Conservation (phyloP, 2,797 vertebrate genomes). For the Lophotriccus pileatus region DNA sequence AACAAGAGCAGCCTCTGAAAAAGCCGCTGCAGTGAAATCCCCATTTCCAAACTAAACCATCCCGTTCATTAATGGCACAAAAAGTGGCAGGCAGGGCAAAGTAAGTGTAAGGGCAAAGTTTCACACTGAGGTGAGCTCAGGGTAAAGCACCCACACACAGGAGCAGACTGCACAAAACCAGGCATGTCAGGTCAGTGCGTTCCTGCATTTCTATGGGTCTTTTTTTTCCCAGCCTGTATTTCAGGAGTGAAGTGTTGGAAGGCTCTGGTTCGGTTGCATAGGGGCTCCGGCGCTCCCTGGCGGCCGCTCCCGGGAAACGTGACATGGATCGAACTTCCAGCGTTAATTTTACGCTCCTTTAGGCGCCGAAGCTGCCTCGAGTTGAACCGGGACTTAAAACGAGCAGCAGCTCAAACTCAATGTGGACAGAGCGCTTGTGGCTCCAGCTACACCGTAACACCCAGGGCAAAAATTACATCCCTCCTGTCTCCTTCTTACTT, state of each 20-base stretch:
- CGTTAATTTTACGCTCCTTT: not conserved
- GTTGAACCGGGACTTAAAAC: not conserved
- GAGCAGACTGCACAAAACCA: not conserved
- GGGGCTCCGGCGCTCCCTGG: not conserved
- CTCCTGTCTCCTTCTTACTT: not conserved
- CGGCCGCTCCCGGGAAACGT: not conserved
- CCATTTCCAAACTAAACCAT: not conserved
- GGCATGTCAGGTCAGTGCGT: accelerated
- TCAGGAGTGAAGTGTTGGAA: not conserved
- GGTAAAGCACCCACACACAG: accelerated
- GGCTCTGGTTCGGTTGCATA: not conserved
- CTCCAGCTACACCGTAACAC: not conserved
- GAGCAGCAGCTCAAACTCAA: not conserved
- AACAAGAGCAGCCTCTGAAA: not conserved
- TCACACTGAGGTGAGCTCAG: not conserved
- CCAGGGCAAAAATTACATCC: not conserved
- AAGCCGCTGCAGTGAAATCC: accelerated
- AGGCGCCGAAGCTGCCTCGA: too few species aligned
- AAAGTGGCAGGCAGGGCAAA: not conserved
- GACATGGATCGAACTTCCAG: accelerated
- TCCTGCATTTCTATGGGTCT: too few species aligned
- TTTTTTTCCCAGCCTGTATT: too few species aligned
- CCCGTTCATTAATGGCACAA: accelerated
- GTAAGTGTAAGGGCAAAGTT: not conserved
- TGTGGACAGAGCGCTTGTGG: not conserved